These are phyloP conservation scores for Polymixis flavicincta DNA, from an alignment of 2,888 invertebrate species.

Conservation along the genomic window DNA sequence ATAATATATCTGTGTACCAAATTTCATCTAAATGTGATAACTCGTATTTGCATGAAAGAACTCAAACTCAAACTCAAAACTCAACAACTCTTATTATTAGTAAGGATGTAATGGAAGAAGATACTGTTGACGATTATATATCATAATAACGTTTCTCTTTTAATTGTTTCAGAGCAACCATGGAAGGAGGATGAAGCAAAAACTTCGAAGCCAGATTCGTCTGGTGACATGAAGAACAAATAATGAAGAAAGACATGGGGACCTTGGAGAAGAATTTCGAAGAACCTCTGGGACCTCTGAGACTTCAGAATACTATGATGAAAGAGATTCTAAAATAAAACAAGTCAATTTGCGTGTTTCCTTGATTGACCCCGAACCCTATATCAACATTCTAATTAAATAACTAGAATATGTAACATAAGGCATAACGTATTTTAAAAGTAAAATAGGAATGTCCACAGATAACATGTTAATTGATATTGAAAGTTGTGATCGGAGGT, in stretches of 20 bases:
- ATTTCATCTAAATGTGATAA: no score
- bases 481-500: conserved; percentile 22
- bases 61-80: no score
- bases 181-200: conserved; percentile 57
- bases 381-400: not conserved
- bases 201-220: not conserved
- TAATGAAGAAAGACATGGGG: not conserved
- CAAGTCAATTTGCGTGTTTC: conserved; percentile 78
- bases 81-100: no score
- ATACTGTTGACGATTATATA: not conserved
- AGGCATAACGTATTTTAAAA: not conserved
- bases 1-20: no score
- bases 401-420: not conserved
- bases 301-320: conserved; percentile 29
- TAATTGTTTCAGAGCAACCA: conserved; percentile 59
- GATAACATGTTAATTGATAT: not conserved
- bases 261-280: not conserved
- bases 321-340: conserved; percentile 80
- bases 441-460: not conserved
- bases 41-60: no score
- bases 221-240: conserved; percentile 40
- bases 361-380: conserved; percentile 71
- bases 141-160: conserved; percentile 6
- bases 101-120: not conserved
- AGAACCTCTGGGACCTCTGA: not conserved